These are phyloP conservation scores for Pomatostomus ruficeps DNA, from an alignment of 2,113 vertebrate genomes.

Conservation along the genomic window DNA sequence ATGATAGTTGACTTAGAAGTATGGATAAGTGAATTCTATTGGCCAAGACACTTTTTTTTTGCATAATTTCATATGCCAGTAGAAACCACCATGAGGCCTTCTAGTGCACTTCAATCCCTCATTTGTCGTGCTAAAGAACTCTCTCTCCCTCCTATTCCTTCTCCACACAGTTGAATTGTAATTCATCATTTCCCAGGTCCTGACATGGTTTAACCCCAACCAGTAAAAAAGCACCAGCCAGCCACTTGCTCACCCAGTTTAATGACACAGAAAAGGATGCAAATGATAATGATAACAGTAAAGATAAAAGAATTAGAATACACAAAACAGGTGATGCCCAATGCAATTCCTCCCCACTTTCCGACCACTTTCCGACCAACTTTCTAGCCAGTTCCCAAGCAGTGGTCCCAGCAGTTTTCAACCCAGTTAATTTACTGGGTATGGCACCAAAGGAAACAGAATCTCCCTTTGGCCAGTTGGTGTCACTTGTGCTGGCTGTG, in stretches of 20 bases:
- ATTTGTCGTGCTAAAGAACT: fast-evolving
- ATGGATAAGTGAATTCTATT: background rate
- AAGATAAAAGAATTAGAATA: background rate
- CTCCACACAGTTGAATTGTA: background rate
- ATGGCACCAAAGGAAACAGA: background rate
- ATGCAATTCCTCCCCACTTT: background rate
- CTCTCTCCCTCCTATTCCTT: background rate
- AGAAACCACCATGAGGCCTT: background rate
- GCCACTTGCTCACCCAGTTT: fast-evolving
- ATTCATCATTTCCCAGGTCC: background rate
- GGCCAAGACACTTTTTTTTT: background rate
- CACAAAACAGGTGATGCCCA: background rate
- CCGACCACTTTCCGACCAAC: fast-evolving
- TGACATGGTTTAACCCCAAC: background rate
- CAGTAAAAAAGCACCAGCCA: background rate
- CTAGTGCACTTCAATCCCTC: background rate
- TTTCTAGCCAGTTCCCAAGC: background rate
- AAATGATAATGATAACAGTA: background rate
- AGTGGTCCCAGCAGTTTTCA: background rate
- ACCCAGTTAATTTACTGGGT: background rate
- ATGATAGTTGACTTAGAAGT: background rate
- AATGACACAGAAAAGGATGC: background rate
- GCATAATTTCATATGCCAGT: background rate
- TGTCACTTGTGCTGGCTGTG: background rate
- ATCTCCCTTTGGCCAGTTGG: background rate